Evolutionary conservation across 2,888 invertebrate species (phyloP).

Genomic region (Didymodactylos carnosus): DNA sequence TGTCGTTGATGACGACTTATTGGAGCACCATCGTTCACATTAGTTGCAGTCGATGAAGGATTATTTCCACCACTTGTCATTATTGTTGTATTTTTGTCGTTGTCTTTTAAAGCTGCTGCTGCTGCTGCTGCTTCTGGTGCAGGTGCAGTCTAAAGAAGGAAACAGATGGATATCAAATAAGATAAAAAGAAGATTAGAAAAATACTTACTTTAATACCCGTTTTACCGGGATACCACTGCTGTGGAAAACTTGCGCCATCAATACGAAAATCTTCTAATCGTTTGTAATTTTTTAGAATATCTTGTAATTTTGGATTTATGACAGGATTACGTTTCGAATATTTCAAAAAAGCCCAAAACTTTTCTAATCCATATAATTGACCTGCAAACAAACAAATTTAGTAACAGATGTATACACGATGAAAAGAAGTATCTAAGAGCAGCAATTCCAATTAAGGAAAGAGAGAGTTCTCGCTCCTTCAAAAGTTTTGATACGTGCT

Average conservation of each 20-base stretch:
- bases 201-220: not conserved
- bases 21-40: not conserved
- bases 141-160: not conserved
- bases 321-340: conserved; percentile 39
- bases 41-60: not conserved
- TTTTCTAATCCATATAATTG: conserved; percentile 94
- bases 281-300: conserved; percentile 35
- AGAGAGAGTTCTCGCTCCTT: too few species aligned
- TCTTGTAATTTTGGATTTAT: conserved; percentile 32
- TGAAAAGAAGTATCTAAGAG: too few species aligned
- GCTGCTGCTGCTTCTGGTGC: not conserved
- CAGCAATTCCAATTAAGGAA: too few species aligned
- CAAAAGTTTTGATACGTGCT: too few species aligned
- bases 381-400: conserved; percentile 29
- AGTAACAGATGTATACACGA: too few species aligned
- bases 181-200: too few species aligned
- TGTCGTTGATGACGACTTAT: too few species aligned
- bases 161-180: too few species aligned
- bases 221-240: not conserved
- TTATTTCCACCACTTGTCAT: not conserved
- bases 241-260: conserved; percentile 1
- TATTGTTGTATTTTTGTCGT: not conserved
- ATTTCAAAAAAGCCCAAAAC: conserved; percentile 96
- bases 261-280: conserved; percentile 33
- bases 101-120: not conserved